Conservation (phyloP, 1,140 invertebrate species). For the Papilio polytes region DNA sequence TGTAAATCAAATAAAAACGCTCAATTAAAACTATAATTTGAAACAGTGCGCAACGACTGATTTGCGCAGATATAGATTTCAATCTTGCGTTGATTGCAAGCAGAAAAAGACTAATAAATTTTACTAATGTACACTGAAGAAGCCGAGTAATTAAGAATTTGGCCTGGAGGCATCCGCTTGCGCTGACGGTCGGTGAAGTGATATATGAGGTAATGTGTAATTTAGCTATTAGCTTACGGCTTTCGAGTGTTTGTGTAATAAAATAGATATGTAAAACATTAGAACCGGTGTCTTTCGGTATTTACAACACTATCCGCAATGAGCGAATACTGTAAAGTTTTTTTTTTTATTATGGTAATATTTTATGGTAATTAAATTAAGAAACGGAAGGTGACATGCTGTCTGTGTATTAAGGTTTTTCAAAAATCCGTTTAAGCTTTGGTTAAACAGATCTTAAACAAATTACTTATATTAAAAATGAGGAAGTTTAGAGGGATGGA, state of each 20-base stretch:
- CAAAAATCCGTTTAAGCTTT: neutral
- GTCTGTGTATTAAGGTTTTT: neutral
- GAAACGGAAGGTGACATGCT: neutral
- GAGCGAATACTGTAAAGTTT: neutral
- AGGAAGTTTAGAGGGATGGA: too few relatives aligned
- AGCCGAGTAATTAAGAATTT: slow-evolving; percentile 66
- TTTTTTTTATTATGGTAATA: slow-evolving; percentile 22
- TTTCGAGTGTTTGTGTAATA: slow-evolving; percentile 39
- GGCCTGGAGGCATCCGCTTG: slow-evolving; percentile 47
- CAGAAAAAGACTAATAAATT: slow-evolving; percentile 53
- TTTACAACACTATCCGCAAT: neutral
- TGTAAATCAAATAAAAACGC: slow-evolving; percentile 33
- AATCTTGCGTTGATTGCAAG: slow-evolving; percentile 44
- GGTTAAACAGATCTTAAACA: too few relatives aligned
- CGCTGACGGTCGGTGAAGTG: slow-evolving; percentile 49
- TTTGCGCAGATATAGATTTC: slow-evolving; percentile 49
- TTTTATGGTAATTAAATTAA: neutral
- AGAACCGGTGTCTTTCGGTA: slow-evolving; percentile 32
- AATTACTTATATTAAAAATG: too few relatives aligned
- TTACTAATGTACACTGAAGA: slow-evolving; percentile 64
- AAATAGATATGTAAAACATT: slow-evolving; percentile 36
- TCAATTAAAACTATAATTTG: slow-evolving; percentile 18
- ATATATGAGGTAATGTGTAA: slow-evolving; percentile 46
- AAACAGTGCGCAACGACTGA: slow-evolving; percentile 35
- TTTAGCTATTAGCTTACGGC: slow-evolving; percentile 42